Percentiles rank a stretch among this genome's conserved stretches.
Evolutionary conservation across 2,888 invertebrate species (phyloP).

Genomic region (Cheilosia vernalis): DNA sequence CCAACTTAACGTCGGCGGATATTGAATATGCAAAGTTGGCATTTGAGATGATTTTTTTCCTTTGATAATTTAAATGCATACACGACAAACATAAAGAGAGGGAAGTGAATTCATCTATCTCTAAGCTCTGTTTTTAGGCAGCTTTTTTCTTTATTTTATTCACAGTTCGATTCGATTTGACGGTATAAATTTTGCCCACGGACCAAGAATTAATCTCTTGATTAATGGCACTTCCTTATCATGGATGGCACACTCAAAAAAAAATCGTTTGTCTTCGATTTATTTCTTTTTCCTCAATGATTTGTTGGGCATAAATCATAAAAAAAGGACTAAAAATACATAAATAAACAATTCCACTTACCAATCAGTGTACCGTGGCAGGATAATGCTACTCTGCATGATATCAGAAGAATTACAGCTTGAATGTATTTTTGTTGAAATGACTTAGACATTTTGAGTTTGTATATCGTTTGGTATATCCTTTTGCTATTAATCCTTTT

Average conservation of each 20-base stretch:
- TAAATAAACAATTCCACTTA: constrained; percentile 76
- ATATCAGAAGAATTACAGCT: constrained; percentile 78
- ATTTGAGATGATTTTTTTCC: constrained; percentile 18
- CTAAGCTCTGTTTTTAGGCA: not conserved
- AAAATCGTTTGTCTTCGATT: too few relatives aligned
- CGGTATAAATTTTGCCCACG: constrained; percentile 1
- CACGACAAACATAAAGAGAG: constrained; percentile 6
- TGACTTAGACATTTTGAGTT: constrained; percentile 62
- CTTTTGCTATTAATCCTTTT: constrained; percentile 43
- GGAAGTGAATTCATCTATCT: constrained; percentile 29
- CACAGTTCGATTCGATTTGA: constrained; percentile 22
- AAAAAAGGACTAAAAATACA: constrained; percentile 5
- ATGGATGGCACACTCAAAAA: constrained; percentile 41
- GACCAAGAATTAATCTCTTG: constrained; percentile 43
- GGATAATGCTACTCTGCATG: constrained; percentile 79
- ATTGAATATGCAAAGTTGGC: constrained; percentile 55
- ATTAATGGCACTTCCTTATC: constrained; percentile 60
- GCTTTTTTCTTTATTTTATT: constrained; percentile 3
- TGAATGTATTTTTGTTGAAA: constrained; percentile 77
- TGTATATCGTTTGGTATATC: constrained; percentile 23
- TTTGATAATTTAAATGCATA: constrained; percentile 17
- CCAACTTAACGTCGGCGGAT: constrained; percentile 23
- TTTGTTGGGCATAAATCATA: constrained; percentile 45
- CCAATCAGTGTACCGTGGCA: constrained; percentile 81
- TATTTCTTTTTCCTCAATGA: constrained; percentile 10